These are phyloP conservation scores for Amyelois transitella DNA, from an alignment of 1,140 invertebrate species.

Conservation along the genomic window DNA sequence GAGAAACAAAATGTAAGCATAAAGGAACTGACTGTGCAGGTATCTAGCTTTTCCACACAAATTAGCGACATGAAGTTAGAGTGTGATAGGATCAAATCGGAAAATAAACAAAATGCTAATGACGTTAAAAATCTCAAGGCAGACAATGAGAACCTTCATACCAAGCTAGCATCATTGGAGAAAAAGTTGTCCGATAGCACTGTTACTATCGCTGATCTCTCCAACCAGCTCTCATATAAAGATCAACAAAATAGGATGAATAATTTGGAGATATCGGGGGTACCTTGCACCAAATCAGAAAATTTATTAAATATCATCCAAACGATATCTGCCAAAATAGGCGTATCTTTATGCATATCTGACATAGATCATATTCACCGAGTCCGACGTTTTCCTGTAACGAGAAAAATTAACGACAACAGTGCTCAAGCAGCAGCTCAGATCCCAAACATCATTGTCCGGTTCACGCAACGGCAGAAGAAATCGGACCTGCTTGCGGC, in stretches of 20 bases:
- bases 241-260: constrained; percentile 1
- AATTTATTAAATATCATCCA: constrained; percentile 4
- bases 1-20: background rate
- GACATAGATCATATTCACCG: constrained; percentile 10
- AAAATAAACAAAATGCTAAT: no score
- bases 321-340: background rate
- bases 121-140: no score
- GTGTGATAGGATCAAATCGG: no score
- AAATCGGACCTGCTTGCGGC: constrained; percentile 11
- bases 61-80: no score
- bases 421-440: background rate
- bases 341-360: background rate
- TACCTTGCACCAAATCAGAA: constrained; percentile 6
- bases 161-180: no score
- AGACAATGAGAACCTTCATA: no score
- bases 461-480: constrained; percentile 2
- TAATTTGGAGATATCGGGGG: constrained; percentile 7
- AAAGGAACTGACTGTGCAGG: background rate
- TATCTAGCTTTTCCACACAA: no score
- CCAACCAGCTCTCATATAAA: background rate
- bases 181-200: background rate
- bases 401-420: background rate
- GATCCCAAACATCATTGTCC: constrained; percentile 8
- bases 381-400: background rate
- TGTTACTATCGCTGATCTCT: background rate